Conservation (phyloP, 2,113 vertebrate genomes). For the Gila orcuttii region DNA sequence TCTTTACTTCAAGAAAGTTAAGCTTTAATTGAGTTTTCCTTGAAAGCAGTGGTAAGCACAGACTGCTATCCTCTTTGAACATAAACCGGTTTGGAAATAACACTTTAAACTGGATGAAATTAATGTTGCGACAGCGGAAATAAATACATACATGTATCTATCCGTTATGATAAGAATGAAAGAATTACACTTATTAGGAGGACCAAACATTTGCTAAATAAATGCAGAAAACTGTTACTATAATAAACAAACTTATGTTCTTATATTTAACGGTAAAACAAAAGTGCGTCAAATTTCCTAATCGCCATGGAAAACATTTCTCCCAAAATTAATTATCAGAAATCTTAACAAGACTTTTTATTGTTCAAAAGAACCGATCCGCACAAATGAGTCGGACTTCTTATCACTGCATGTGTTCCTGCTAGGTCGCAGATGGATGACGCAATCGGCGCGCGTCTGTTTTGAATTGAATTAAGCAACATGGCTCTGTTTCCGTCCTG, state of each 20-base stretch:
- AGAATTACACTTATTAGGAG: background rate
- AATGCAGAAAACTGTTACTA: background rate
- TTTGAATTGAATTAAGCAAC: slow-evolving; percentile 21
- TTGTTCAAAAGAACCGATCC: slow-evolving; percentile 1
- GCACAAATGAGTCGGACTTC: background rate
- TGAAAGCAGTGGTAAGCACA: background rate
- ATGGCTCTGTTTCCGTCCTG: slow-evolving; percentile 66
- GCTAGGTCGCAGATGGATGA: background rate
- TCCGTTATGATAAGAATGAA: background rate
- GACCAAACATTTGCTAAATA: background rate
- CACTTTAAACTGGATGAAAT: background rate
- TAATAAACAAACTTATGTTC: background rate
- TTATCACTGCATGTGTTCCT: background rate
- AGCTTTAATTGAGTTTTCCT: background rate
- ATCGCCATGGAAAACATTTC: background rate
- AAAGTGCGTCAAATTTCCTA: background rate
- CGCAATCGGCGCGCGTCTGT: slow-evolving; percentile 46
- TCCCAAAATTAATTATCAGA: background rate
- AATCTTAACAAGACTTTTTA: background rate
- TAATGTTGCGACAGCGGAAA: background rate
- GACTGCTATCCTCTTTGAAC: background rate
- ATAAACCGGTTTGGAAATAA: background rate
- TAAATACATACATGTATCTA: background rate
- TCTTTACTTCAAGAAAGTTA: background rate
- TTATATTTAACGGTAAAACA: background rate